These are phyloP conservation scores for Pelodytes ibericus DNA, from an alignment of 2,797 vertebrate species.

Conservation along the genomic window DNA sequence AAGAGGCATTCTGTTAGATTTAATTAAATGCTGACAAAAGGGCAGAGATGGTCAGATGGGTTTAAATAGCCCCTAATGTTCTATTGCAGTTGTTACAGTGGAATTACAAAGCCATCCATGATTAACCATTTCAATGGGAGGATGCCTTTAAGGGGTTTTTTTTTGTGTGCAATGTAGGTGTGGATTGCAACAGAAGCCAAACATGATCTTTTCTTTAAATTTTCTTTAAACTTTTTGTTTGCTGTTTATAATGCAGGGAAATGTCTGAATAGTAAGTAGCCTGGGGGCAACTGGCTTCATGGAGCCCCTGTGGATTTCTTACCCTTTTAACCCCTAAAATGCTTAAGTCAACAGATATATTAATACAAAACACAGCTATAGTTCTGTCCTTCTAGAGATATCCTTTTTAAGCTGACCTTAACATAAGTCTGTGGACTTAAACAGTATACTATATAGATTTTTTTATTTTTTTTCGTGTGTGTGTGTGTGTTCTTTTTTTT, in stretches of 20 bases:
- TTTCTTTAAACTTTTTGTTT: not conserved
- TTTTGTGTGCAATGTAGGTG: conserved; percentile 1
- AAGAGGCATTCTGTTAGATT: not conserved
- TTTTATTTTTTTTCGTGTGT: no score
- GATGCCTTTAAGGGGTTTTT: not conserved
- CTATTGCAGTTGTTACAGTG: not conserved
- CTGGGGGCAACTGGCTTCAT: not conserved
- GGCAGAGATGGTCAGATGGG: not conserved
- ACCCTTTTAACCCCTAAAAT: not conserved
- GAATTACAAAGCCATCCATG: not conserved
- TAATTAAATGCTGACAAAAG: not conserved
- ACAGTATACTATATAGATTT: no score
- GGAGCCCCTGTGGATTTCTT: not conserved
- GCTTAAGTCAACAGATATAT: not conserved
- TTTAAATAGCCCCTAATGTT: not conserved
- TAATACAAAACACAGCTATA: not conserved
- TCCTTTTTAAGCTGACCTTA: no score
- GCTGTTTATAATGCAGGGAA: not conserved
- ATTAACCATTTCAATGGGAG: not conserved
- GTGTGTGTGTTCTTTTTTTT: no score
- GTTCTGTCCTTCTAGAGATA: no score
- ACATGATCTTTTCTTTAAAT: not conserved
- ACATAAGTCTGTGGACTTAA: no score
- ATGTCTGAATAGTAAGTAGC: not conserved
- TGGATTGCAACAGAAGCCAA: not conserved